phyloP scores from a whole-genome alignment of 1,140 invertebrate species.

The Potamilus streckersoni region DNA sequence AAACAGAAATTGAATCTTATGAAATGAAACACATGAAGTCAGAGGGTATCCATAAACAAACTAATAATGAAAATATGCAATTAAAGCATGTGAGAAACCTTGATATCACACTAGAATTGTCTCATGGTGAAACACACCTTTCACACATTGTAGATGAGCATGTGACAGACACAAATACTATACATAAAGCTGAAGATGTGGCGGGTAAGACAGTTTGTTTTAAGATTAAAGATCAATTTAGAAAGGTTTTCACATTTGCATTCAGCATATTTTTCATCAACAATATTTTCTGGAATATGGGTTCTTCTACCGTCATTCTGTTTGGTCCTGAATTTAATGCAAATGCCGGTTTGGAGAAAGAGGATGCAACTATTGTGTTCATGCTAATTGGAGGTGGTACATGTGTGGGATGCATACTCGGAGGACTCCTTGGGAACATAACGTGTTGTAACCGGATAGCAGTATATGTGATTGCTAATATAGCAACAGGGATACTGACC shows the following conservation, averaged over 20 bases:
- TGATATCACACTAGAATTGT: too few species aligned
- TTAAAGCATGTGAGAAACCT: too few species aligned
- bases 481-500: slow-evolving; percentile 37
- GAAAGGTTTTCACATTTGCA: slow-evolving; percentile 42
- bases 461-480: slow-evolving; percentile 48
- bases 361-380: slow-evolving; percentile 37
- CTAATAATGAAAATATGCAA: too few species aligned
- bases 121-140: too few species aligned
- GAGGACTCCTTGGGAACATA: slow-evolving; percentile 51
- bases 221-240: slow-evolving; percentile 21
- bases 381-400: slow-evolving; percentile 43
- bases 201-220: too few species aligned
- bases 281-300: slow-evolving; percentile 60
- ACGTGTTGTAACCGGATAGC: slow-evolving; percentile 35
- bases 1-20: too few species aligned
- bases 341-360: slow-evolving; percentile 35
- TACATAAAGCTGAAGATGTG: too few species aligned
- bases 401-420: slow-evolving; percentile 49
- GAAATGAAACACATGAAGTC: too few species aligned
- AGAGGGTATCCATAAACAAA: too few species aligned
- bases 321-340: slow-evolving; percentile 48
- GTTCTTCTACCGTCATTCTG: slow-evolving; percentile 36
- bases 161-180: too few species aligned
- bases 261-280: slow-evolving; percentile 57
- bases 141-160: too few species aligned